Percentiles rank a stretch among this genome's conserved stretches.
These are phyloP conservation scores for Platycheirus albimanus DNA, from an alignment of 2,888 invertebrate species.

Conservation along the genomic window DNA sequence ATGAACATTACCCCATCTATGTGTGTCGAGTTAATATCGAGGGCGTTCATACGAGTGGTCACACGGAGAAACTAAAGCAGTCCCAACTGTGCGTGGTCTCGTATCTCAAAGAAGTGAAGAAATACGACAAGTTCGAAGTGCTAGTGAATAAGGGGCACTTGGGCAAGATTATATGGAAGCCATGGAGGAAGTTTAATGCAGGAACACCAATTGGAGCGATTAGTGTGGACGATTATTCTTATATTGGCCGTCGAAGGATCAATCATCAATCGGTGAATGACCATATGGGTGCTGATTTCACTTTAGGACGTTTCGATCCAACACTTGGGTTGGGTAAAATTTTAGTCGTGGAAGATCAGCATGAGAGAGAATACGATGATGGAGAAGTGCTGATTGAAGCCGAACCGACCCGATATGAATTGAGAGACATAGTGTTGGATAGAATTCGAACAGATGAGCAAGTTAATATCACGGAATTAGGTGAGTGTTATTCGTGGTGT, in stretches of 20 bases:
- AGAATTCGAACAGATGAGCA: slow-evolving; percentile 84
- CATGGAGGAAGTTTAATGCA: slow-evolving; percentile 88
- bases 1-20: slow-evolving; percentile 84
- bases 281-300: slow-evolving; percentile 81
- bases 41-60: slow-evolving; percentile 89
- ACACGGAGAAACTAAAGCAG: slow-evolving; percentile 83
- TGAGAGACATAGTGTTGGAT: slow-evolving; percentile 87
- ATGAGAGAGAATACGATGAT: slow-evolving; percentile 84
- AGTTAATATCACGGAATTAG: slow-evolving; percentile 84
- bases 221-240: slow-evolving; percentile 83
- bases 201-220: slow-evolving; percentile 86
- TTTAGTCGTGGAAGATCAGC: slow-evolving; percentile 86
- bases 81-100: slow-evolving; percentile 87
- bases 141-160: slow-evolving; percentile 90
- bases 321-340: slow-evolving; percentile 87
- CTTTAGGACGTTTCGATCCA: slow-evolving; percentile 88
- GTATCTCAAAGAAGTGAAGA: slow-evolving; percentile 84
- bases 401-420: slow-evolving; percentile 90
- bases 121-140: slow-evolving; percentile 87
- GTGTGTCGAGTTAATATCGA: slow-evolving; percentile 89
- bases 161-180: slow-evolving; percentile 89
- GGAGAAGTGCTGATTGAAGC: slow-evolving; percentile 92
- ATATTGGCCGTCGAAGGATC: slow-evolving; percentile 83
- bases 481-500: slow-evolving; percentile 79
- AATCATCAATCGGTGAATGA: slow-evolving; percentile 64